These are phyloP conservation scores for Proteles cristata DNA, from an alignment of 2,113 vertebrate genomes.

Conservation along the genomic window DNA sequence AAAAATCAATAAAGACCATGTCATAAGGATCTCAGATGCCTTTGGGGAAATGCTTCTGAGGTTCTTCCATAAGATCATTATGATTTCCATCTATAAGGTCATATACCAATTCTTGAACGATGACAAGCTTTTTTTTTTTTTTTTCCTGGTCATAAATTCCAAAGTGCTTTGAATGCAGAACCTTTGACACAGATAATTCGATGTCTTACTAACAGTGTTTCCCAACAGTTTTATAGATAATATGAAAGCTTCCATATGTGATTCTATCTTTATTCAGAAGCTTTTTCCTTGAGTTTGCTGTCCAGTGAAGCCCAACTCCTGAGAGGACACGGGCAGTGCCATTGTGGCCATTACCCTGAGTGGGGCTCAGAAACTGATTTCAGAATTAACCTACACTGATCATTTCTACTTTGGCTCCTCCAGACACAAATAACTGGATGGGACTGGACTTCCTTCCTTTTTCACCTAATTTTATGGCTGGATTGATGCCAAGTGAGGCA, in stretches of 20 bases:
- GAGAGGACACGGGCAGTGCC: neutral
- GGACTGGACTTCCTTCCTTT: neutral
- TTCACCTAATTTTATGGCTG: neutral
- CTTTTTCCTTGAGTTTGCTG: neutral
- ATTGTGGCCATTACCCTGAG: neutral
- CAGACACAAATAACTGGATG: neutral
- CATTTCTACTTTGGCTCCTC: neutral
- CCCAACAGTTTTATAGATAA: neutral
- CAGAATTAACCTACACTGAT: neutral
- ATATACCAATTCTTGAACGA: neutral
- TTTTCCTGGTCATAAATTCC: slow-evolving; percentile 21
- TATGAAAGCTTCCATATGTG: neutral
- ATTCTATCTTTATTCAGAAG: neutral
- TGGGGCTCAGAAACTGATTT: neutral
- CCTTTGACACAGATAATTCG: slow-evolving; percentile 5
- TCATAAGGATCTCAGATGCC: neutral
- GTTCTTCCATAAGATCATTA: neutral
- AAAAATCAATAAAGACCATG: neutral
- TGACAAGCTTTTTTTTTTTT: neutral
- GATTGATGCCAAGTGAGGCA: neutral
- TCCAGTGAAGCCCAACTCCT: neutral
- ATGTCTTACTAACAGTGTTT: neutral
- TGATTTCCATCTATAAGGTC: neutral
- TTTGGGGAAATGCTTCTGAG: slow-evolving; percentile 3
- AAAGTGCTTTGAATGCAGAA: neutral